Conservation (phyloP, 2,113 vertebrate species). For the Sitta europaea region DNA sequence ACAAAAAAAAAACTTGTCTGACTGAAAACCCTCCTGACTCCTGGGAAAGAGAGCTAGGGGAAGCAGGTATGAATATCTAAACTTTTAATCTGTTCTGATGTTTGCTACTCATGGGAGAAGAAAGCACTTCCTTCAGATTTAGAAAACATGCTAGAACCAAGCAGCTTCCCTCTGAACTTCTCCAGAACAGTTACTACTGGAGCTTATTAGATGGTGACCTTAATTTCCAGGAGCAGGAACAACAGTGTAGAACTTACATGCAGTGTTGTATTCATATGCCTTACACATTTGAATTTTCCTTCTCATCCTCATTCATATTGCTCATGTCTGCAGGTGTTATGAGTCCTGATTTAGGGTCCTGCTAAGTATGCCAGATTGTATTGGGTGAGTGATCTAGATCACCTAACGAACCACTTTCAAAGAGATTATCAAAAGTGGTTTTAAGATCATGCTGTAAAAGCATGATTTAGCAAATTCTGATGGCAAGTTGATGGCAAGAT, state of each 20-base stretch:
- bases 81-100: conserved; percentile 2
- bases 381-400: not conserved
- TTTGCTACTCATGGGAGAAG: not conserved
- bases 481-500: not conserved
- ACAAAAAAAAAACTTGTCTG: fast-evolving
- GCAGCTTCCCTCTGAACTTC: not conserved
- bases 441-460: not conserved
- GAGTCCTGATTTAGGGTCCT: not conserved
- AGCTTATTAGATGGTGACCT: not conserved
- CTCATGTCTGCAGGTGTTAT: not conserved
- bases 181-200: not conserved
- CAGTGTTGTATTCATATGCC: not conserved
- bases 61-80: not conserved
- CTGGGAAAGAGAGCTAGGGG: not conserved
- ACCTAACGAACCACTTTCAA: not conserved
- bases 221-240: not conserved
- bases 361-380: not conserved
- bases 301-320: not conserved
- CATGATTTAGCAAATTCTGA: not conserved
- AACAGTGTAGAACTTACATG: not conserved
- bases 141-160: not conserved
- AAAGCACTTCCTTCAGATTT: not conserved
- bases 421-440: not conserved
- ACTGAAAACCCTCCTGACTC: not conserved
- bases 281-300: not conserved